These are phyloP conservation scores for Laterallus jamaicensis DNA, from an alignment of 2,113 vertebrate genomes.

Conservation along the genomic window DNA sequence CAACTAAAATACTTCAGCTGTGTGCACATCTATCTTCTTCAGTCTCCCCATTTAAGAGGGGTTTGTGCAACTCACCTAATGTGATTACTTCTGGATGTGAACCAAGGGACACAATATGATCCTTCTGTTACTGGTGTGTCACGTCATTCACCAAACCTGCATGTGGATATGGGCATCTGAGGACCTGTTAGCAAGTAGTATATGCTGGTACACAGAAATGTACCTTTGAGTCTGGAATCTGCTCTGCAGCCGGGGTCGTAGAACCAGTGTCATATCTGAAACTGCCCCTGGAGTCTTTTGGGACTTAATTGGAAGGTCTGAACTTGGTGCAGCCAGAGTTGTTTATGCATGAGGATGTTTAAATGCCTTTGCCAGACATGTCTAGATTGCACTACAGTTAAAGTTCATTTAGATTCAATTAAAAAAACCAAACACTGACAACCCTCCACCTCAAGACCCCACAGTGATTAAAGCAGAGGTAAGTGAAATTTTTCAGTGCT, in stretches of 20 bases:
- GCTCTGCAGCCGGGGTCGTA: background rate
- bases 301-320: background rate
- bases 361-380: background rate
- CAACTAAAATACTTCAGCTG: background rate
- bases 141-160: background rate
- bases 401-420: background rate
- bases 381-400: background rate
- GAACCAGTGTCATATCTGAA: background rate
- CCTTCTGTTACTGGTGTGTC: background rate
- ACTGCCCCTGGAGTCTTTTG: background rate
- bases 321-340: background rate
- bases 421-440: background rate
- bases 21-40: background rate
- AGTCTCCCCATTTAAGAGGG: background rate
- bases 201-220: rapidly evolving
- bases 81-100: background rate
- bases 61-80: background rate
- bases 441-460: rapidly evolving
- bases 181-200: background rate
- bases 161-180: background rate
- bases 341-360: background rate
- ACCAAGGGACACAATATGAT: background rate
- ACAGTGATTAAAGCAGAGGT: background rate
- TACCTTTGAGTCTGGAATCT: background rate
- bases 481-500: background rate